phyloP scores from a whole-genome alignment of 2,113 vertebrate genomes.

The Chaetodon auriga region DNA sequence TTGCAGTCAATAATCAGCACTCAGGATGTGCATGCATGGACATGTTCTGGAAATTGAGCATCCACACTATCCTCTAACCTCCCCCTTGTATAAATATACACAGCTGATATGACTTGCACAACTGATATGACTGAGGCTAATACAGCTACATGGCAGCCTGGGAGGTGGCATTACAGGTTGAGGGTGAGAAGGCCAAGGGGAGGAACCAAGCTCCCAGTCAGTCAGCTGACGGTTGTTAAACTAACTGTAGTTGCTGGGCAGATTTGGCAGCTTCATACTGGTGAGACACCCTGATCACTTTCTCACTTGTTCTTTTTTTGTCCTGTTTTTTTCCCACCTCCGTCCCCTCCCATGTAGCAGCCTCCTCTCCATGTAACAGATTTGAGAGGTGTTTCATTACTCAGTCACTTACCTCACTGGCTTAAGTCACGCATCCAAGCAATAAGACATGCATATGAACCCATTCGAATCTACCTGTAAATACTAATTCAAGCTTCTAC shows the following conservation, averaged over 20 bases:
- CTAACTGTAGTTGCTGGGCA: conserved; percentile 73
- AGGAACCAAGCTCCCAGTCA: conserved; percentile 39
- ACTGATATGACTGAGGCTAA: not conserved
- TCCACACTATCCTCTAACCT: not conserved
- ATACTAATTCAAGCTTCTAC: conserved; percentile 11
- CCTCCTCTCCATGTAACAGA: conserved; percentile 52
- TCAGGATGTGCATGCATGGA: conserved; percentile 34
- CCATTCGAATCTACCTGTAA: conserved; percentile 2
- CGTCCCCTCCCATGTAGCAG: conserved; percentile 28
- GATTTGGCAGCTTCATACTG: conserved; percentile 57
- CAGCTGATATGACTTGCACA: not conserved
- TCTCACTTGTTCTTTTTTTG: conserved; percentile 62
- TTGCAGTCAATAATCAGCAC: conserved; percentile 36
- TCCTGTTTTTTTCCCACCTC: conserved; percentile 46
- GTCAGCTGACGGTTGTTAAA: conserved; percentile 48
- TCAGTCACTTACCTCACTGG: conserved; percentile 33
- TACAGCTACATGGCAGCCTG: conserved; percentile 9
- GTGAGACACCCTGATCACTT: conserved; percentile 50
- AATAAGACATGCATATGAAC: conserved; percentile 12
- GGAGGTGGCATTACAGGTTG: conserved; percentile 29
- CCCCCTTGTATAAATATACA: not conserved
- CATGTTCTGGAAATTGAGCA: conserved; percentile 35
- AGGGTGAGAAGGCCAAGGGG: conserved; percentile 52
- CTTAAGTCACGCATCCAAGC: conserved; percentile 33
- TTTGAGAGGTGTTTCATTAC: conserved; percentile 71